Evolutionary conservation across 92 coral and sea anemone genomes (phyloP).

Genomic region (Parazoanthus atlanticus): DNA sequence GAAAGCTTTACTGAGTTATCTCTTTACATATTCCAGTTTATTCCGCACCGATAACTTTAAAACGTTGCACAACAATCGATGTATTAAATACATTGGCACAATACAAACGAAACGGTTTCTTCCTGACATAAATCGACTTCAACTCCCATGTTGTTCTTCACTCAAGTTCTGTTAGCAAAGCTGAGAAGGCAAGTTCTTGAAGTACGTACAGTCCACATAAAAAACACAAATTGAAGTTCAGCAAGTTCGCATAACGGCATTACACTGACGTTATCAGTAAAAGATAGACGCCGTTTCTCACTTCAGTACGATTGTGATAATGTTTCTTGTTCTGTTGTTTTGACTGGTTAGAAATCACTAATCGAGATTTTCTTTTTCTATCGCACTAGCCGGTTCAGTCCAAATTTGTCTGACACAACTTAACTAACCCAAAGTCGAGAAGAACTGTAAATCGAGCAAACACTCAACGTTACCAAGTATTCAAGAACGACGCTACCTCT

Average conservation of each 20-base stretch:
- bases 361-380: neutral
- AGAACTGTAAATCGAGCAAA: no score
- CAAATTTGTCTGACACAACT: no score
- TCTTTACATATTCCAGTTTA: no score
- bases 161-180: neutral
- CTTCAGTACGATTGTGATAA: neutral
- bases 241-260: neutral
- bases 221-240: no score
- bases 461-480: neutral
- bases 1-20: neutral
- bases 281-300: neutral
- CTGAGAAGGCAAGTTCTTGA: neutral
- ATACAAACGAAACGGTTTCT: no score
- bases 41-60: neutral
- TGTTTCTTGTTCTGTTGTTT: neutral
- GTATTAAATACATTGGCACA: neutral
- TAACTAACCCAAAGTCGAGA: no score
- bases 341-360: neutral
- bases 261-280: neutral
- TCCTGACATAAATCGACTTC: no score
- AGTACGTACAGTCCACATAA: neutral
- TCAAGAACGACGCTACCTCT: neutral
- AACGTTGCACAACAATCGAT: neutral
- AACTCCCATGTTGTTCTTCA: no score
- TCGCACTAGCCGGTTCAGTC: neutral